A percentile compares a stretch with the other conserved stretches of the same genome.
Evolutionary conservation across 2,113 vertebrate genomes (phyloP).

Genomic region (Gasterosteus aculeatus): DNA sequence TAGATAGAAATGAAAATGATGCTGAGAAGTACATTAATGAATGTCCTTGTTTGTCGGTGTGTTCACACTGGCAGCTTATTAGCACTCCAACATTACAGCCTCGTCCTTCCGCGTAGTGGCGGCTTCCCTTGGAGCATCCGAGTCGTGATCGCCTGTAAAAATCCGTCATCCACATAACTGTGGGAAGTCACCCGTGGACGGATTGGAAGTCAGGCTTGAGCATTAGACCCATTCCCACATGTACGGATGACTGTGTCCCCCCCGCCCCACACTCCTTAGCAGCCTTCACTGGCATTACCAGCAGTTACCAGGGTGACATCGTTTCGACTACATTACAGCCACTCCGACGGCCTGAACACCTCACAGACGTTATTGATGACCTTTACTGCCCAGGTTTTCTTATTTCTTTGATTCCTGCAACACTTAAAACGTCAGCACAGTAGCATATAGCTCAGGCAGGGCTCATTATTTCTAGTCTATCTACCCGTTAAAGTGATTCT

Average conservation of each 20-base stretch:
- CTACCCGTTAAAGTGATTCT: slow-evolving; percentile 5
- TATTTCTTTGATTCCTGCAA: not conserved
- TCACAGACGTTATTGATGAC: slow-evolving; percentile 50
- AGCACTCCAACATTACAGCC: not conserved
- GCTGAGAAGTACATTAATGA: not conserved
- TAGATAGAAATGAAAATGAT: not conserved
- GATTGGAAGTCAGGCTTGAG: slow-evolving; percentile 19
- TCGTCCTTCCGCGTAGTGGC: slow-evolving; percentile 21
- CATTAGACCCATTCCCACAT: slow-evolving; percentile 30
- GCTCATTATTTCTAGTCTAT: slow-evolving; percentile 33
- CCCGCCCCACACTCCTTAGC: not conserved
- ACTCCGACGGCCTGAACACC: slow-evolving; percentile 9
- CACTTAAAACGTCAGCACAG: slow-evolving; percentile 26
- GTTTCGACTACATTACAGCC: slow-evolving; percentile 31
- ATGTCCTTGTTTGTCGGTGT: slow-evolving; percentile 1
- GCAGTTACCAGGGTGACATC: slow-evolving; percentile 45
- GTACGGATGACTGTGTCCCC: slow-evolving; percentile 18
- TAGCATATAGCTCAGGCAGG: not conserved
- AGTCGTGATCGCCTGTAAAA: slow-evolving; percentile 1
- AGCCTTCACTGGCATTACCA: slow-evolving; percentile 54
- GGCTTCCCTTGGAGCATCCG: slow-evolving; percentile 9
- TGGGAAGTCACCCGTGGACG: slow-evolving; percentile 9
- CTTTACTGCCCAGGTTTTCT: not conserved
- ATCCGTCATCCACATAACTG: slow-evolving; percentile 6
- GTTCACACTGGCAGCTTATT: slow-evolving; percentile 24